Base-by-base conservation (phyloP, 2,113 vertebrate species). In the Geothlypis trichas region DNA sequence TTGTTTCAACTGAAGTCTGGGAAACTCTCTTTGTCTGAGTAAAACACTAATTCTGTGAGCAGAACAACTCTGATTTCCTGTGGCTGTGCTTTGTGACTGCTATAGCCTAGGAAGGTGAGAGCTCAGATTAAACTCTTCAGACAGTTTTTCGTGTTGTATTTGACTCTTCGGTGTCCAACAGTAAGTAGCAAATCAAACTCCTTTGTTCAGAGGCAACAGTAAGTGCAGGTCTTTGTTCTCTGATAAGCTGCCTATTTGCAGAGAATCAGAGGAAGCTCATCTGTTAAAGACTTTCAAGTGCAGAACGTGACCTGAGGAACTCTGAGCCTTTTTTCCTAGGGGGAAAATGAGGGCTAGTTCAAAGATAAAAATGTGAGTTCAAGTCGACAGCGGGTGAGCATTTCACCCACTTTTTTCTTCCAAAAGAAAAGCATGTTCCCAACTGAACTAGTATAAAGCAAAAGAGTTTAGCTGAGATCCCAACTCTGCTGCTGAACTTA, bases 101-200 rank as follows among this genome's bases (percentile, higher is more conserved):
- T 35, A 33, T 0, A 74, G 88, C 31, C 37, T 27, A 21, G 42
- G 4, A 44, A 74, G 37, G 58, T 18, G 0, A 66, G 63, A 86
- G 67, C n/a, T 83, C 51, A 73, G 39, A 77, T 86, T 51, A 84
- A 49, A 84, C 74, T 58, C 68, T 59, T 89, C 65, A 84, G 42
- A 59, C 10, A 8, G 0, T 4, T 87, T 87, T 41, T 71, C 2
- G 2, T n/a, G 14, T 49, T 67, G 18, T 44, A 69, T 54, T 58
- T 63, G 63, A 86, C 55, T 59, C 39, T 65, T 15, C 18, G 23
- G 18, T 24, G 12, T 61, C 73, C 83, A 79, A 26, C 74, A 84
- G 79, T 26, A 39, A 61, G 28, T 0, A 86, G 37, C 24, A 77
- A 85, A 47, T 11, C 12, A 27, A 80, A 52, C 67, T 52, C 3